A percentile compares a stretch with the other conserved stretches of the same genome.
These are phyloP conservation scores for Dorcus parallelipipedus DNA, from an alignment of 2,888 invertebrate genomes.

Conservation along the genomic window DNA sequence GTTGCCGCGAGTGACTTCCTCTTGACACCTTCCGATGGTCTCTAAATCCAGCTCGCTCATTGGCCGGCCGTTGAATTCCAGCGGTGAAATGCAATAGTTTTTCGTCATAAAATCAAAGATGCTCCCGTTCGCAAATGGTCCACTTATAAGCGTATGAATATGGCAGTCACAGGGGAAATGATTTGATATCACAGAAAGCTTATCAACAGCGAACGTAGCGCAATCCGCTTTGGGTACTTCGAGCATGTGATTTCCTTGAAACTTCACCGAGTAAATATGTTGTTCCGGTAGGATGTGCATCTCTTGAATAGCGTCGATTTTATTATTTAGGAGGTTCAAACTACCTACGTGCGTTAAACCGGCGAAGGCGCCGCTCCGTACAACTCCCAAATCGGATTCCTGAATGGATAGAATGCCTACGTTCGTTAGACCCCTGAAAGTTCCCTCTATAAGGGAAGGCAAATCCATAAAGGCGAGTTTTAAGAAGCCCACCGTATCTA, in stretches of 20 bases:
- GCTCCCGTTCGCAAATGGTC: constrained; percentile 69
- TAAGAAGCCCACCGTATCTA: constrained; percentile 77
- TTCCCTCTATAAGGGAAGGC: constrained; percentile 63
- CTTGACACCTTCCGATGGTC: constrained; percentile 64
- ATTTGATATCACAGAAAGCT: constrained; percentile 70
- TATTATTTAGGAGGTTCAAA: constrained; percentile 78
- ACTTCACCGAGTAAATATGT: constrained; percentile 66
- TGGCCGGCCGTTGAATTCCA: constrained; percentile 75
- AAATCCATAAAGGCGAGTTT: constrained; percentile 84
- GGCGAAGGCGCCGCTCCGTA: constrained; percentile 72
- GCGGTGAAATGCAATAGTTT: constrained; percentile 83
- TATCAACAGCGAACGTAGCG: constrained; percentile 68
- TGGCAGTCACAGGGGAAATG: constrained; percentile 88
- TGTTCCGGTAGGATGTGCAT: constrained; percentile 68
- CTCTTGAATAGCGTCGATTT: constrained; percentile 78
- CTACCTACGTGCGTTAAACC: constrained; percentile 69
- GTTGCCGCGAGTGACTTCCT: constrained; percentile 65
- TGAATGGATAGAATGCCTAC: constrained; percentile 74
- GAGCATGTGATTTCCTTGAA: constrained; percentile 81
- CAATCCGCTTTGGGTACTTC: constrained; percentile 68
- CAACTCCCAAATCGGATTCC: constrained; percentile 76
- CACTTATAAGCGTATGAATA: constrained; percentile 70
- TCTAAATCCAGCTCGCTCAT: constrained; percentile 67
- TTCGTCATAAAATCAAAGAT: constrained; percentile 65
- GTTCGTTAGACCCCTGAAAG: constrained; percentile 74